phyloP scores from a whole-genome alignment of 2,888 invertebrate species.

The Polymixis flavicincta region DNA sequence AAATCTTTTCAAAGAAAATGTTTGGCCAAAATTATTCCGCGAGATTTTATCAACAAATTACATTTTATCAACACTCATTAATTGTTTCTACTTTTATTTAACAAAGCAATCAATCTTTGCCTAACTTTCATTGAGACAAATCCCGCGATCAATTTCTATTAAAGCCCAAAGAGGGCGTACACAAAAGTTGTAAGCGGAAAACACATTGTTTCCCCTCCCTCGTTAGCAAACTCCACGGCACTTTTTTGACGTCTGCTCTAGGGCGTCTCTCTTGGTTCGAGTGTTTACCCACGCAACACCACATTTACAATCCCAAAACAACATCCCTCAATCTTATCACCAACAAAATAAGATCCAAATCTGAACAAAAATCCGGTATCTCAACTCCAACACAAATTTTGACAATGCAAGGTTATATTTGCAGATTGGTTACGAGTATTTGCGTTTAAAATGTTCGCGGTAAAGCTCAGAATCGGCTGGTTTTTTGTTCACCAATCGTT shows the following conservation, averaged over 20 bases:
- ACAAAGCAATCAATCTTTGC: slow-evolving; percentile 65
- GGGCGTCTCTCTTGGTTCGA: slow-evolving; percentile 83
- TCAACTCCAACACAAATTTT: slow-evolving; percentile 67
- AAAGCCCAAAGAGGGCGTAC: slow-evolving; percentile 69
- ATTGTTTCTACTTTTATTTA: slow-evolving; percentile 60
- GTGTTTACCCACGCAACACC: slow-evolving; percentile 76
- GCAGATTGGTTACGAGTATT: slow-evolving; percentile 68
- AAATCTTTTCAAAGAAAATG: background rate
- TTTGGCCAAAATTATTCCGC: background rate
- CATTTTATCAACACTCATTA: slow-evolving; percentile 29
- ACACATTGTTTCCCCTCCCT: slow-evolving; percentile 83
- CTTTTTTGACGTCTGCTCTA: slow-evolving; percentile 88
- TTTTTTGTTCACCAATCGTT: slow-evolving; percentile 51
- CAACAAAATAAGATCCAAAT: slow-evolving; percentile 73
- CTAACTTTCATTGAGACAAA: slow-evolving; percentile 67
- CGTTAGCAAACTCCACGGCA: slow-evolving; percentile 85
- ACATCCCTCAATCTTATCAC: slow-evolving; percentile 63
- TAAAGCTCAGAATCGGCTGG: slow-evolving; percentile 74
- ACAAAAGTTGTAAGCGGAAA: slow-evolving; percentile 79
- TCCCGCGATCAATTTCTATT: slow-evolving; percentile 75
- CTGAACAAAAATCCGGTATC: slow-evolving; percentile 58
- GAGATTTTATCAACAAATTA: slow-evolving; percentile 28
- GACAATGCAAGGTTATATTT: slow-evolving; percentile 73
- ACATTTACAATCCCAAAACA: slow-evolving; percentile 68
- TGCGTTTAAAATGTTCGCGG: slow-evolving; percentile 67